Evolutionary conservation across 2,113 vertebrate genomes (phyloP), one percentile per base, ranked within the genome.

Genomic region (Leucoraja erinaceus): DNA sequence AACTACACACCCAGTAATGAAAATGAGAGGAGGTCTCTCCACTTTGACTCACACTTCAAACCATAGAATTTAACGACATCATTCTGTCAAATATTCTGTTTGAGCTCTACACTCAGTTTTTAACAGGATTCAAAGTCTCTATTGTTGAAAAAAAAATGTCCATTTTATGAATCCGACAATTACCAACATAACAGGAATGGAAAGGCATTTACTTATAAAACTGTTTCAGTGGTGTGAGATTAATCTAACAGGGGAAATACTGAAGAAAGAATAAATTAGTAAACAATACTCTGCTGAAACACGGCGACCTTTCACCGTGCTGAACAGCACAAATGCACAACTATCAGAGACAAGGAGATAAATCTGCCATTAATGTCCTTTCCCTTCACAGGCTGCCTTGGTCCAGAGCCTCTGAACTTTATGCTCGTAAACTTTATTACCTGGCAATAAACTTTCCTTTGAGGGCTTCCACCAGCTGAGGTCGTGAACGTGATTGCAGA

Each of bases 381-480:
- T 88, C 59, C 14, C n/a, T 63, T 88, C 83, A 66, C 61, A 88
- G 20, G 83, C 83, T 88, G 83, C 83, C 12, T 66, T 66, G 83
- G 83, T 61, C 83, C 59, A 63, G 12, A 88, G 59, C 59, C 83
- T 66, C 83, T 88, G 83, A 88, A 63, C 83, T n/a, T 6, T 88
- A 59, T 31, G 59, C 83, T 88, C 83, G 25, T 88, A 88, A 88
- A 88, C 90, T 70, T 91, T 91, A 72, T 70, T 91, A 91, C 90
- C 90, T 91, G 66, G n/a, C 66, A 72, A 91, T 91, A 72, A 72
- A 70, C 68, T 91, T 91, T 72, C 90, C 90, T 91, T 91, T 91
- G 66, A 91, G 90, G 5, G 90, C 90, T 47, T 91, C 90, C 90
- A 91, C 90, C 90, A 91, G 90, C 68, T 91, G 90, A 10, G 90